These are phyloP conservation scores for Macrophya annulata DNA, from an alignment of 2,888 invertebrate species.

Conservation along the genomic window DNA sequence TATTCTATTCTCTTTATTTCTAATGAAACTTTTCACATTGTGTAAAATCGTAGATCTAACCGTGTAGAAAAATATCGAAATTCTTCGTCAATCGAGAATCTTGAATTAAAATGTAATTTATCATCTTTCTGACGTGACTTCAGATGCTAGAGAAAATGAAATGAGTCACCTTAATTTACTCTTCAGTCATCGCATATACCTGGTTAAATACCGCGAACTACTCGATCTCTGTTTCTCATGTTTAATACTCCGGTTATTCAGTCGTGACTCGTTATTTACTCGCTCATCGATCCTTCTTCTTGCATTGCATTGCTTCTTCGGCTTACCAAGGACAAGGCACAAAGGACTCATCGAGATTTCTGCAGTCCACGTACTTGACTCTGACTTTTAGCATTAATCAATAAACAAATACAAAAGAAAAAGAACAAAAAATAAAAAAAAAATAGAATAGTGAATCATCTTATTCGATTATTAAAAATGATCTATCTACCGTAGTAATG, in stretches of 20 bases:
- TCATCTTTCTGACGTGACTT: not conserved
- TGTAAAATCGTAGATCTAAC: not conserved
- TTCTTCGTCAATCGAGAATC: not conserved
- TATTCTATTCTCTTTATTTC: not conserved
- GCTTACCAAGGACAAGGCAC: constrained; percentile 33
- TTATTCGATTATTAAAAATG: not conserved
- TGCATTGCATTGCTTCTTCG: not conserved
- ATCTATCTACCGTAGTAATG: not conserved
- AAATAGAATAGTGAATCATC: not conserved
- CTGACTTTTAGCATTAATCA: not conserved
- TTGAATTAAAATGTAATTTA: not conserved
- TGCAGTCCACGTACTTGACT: not conserved
- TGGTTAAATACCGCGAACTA: not conserved
- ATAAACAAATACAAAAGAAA: too few relatives aligned
- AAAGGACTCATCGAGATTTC: constrained; percentile 16
- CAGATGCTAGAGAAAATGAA: not conserved
- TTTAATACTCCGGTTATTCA: constrained; percentile 32
- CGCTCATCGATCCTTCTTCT: constrained; percentile 29
- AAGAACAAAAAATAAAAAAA: not conserved
- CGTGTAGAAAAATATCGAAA: not conserved
- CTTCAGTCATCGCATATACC: not conserved
- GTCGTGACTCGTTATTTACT: constrained; percentile 51
- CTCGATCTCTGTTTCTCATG: constrained; percentile 8
- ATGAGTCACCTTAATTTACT: not conserved
- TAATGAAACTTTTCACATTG: too few relatives aligned